Evolutionary conservation across 2,797 vertebrate genomes (phyloP).

Genomic region (Catharus ustulatus): DNA sequence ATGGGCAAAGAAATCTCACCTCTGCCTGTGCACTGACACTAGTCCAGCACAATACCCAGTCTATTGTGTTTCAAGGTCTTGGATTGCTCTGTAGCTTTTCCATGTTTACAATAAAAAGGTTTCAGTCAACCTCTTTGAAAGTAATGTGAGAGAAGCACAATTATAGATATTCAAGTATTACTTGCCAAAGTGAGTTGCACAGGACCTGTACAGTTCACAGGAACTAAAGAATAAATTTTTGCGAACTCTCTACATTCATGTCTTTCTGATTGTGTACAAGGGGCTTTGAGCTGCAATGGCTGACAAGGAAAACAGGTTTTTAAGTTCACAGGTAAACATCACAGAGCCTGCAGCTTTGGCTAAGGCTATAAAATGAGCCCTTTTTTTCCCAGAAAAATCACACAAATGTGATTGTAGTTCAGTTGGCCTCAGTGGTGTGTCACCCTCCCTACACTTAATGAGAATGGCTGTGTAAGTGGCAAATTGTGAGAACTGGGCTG

Average conservation of each 20-base stretch:
- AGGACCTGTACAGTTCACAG: accelerated
- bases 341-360: background rate
- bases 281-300: background rate
- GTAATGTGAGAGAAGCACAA: background rate
- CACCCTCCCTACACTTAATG: background rate
- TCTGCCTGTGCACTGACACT: background rate
- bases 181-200: background rate
- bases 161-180: background rate
- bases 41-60: background rate
- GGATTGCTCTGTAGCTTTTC: background rate
- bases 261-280: background rate
- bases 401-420: background rate
- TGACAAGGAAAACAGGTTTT: background rate
- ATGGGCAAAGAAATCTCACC: background rate
- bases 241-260: background rate
- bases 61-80: background rate
- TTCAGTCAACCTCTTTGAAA: background rate
- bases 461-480: background rate
- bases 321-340: background rate
- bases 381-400: accelerated
- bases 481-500: background rate
- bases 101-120: background rate
- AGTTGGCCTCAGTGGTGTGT: background rate
- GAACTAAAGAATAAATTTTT: background rate
- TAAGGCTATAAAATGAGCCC: background rate